Base-by-base conservation (phyloP, 2,797 vertebrate genomes). In the Rhinatrema bivittatum region DNA sequence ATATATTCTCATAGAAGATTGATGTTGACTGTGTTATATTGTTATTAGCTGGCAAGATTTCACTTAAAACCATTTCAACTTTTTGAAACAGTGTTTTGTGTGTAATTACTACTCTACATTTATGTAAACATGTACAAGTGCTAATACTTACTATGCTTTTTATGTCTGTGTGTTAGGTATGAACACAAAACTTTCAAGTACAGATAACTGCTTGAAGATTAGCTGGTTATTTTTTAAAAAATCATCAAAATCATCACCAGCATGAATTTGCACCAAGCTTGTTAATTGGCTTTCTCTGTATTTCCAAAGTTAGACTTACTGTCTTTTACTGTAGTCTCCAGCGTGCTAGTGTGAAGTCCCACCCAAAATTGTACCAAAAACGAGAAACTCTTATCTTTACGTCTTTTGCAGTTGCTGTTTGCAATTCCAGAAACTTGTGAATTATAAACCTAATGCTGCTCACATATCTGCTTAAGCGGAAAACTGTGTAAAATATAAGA, bases 221-320 rank as follows among this genome's bases (percentile, higher is more conserved):
- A 69, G 53, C 47, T 51, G 53, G 43, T 63, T 73, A 65, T 24
- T 38, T 63, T 67, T 56, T 43, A 53, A 62, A 53, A 69, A 71
- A 67, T 26, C 37, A 16, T 27, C 36, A 36, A 35, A 53, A 55
- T 29, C 41, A 44, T 74, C 76, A 78, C 78, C 82, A 78, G 76
- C 75, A 79, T 81, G 76, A 67, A 68, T 64, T 59, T 66, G 47
- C 68, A 80, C 60, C 36, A 71, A 68, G 65, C 78, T 30, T 39
- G 29, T 46, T 27, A 39, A 16, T 6, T n/a, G 14, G 11, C 20
- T 21, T 21, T 29, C 11, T 23, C 14, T 36, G 57, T 76, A 53
- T 65, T 56, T 71, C 79, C 54, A 58, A 56, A 71, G 59, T 72
- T 63, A 76, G 3, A 4, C 72, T 68, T 46, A 60, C 50, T 50